Base-by-base conservation (phyloP, 2,797 vertebrate species). In the Gadopsis marmoratus region DNA sequence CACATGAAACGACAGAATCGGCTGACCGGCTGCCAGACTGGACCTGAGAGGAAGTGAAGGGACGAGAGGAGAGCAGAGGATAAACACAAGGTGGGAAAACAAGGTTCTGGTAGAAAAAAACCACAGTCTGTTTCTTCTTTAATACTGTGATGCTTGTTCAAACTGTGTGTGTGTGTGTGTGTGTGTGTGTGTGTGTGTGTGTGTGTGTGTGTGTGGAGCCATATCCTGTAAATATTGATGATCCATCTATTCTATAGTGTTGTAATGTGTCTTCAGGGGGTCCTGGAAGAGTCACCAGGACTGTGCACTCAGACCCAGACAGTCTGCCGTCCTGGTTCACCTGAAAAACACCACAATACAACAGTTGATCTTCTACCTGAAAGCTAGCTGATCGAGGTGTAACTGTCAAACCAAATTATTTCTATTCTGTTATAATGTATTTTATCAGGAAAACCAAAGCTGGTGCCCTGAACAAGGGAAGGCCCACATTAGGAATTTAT, bases 111-210 rank as follows among this genome's bases (percentile, higher is more conserved):
- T 65, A 29, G 61, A n/a, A 45, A 39, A 43, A 23, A 33, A 29
- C 59, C 33, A 7, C 65, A 31, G 61, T 55, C 71, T 71, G 58
- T 69, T 74, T 39, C 75, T 76, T 78, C 71, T 83, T 83, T 79
- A 82, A 88, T 84, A 86, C 90, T 92, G 91, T 89, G 90, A 92
- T 89, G 83, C 86, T 87, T 83, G 79, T 85, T 84, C 62, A 68
- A 84, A 81, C 56, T 69, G 41, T 72, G 82, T 83, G 77, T 47
- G 29, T 82, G 79, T 88, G 70, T 83, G 65, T 88, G 74, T 76
- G 79, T 26, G 41, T 72, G 82, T 83, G 77, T 47, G 29, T 82
- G 79, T 88, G 70, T 83, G 65, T 88, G 74, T 76, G 79, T 26
- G 26, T 26, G 26, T 26, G 26, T 82, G 79, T 88, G 70, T 83